Evolutionary conservation across 2,113 vertebrate genomes (phyloP), one percentile per base, ranked within the genome.

Genomic region (Aegithalos caudatus): DNA sequence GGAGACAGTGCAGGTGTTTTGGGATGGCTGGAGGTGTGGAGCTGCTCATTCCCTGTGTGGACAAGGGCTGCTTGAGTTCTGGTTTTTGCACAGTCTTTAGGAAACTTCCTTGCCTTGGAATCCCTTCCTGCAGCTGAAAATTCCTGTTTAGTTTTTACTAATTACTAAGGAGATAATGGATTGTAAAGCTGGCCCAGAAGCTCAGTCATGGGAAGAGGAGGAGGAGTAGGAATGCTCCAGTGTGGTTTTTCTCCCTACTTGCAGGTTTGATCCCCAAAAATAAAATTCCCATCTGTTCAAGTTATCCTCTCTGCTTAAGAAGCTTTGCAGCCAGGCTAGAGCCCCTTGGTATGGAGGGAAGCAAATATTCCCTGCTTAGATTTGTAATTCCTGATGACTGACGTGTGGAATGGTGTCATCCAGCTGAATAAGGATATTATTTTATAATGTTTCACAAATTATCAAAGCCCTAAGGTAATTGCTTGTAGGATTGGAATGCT

Each of bases 341-440:
- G 1, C 12, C 29, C 48, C 9, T 14, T 31, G 58, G 14, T 1
- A 0, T 28, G 33, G 38, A 64, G 45, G 56, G 44, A 40, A 62
- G 37, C 15, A 50, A 40, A 33, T n/a, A 37, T 38, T 86, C 72
- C 58, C 50, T 44, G 1, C 28, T 70, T 51, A 31, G 50, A 18
- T 69, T 31, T 1, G 0, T 23, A 9, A 69, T 33, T 57, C n/a
- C 6, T 2, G n/a, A 4, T 6, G 27, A 4, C 27, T 65, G 57
- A 8, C 10, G 8, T 6, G 54, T 54, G 74, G 60, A 51, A 29
- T 27, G 35, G 35, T 18, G 20, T 17, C 38, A 22, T 79, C 57
- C 57, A 33, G 4, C 33, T 27, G 47, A 62, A 33, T 3, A 4
- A 45, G 57, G 58, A 8, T 44, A n/a, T 66, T 47, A 44, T 78